These are phyloP conservation scores for Sciaenops ocellatus DNA, from an alignment of 2,797 vertebrate species.

Conservation along the genomic window DNA sequence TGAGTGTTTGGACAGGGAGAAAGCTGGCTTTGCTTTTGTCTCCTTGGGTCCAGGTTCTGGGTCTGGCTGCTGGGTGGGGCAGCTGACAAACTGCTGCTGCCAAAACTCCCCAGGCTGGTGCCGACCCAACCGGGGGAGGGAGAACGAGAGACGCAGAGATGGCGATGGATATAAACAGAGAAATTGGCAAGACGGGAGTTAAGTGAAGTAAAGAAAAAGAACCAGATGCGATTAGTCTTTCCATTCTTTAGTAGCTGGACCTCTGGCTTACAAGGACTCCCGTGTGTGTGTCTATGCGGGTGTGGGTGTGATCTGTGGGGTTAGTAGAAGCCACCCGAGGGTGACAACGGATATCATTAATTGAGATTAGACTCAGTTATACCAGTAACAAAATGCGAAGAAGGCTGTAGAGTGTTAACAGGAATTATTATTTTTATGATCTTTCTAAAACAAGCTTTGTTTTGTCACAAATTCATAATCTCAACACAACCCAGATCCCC, in stretches of 20 bases:
- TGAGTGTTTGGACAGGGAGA: slow-evolving; percentile 50
- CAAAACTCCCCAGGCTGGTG: slow-evolving; percentile 46
- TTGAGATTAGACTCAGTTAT: slow-evolving; percentile 5
- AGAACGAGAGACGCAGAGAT: neutral
- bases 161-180: slow-evolving; percentile 20
- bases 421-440: too few species aligned
- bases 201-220: slow-evolving; percentile 30
- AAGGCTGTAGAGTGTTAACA: slow-evolving; percentile 1
- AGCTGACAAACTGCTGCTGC: slow-evolving; percentile 29
- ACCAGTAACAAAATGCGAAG: neutral
- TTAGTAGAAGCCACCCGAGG: neutral
- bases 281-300: slow-evolving; percentile 1
- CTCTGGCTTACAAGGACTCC: neutral
- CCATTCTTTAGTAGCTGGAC: slow-evolving; percentile 21
- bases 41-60: slow-evolving; percentile 49
- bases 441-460: neutral
- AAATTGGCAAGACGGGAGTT: slow-evolving; percentile 6
- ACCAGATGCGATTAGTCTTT: slow-evolving; percentile 14
- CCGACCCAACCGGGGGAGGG: slow-evolving; percentile 28
- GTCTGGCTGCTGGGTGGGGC: slow-evolving; percentile 44
- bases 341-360: slow-evolving; percentile 3
- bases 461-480: slow-evolving; percentile 24
- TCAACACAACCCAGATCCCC: slow-evolving; percentile 9
- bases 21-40: slow-evolving; percentile 50
- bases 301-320: slow-evolving; percentile 27